phyloP scores from a whole-genome alignment of 2,888 invertebrate species.

The Lithophane ornitopus region DNA sequence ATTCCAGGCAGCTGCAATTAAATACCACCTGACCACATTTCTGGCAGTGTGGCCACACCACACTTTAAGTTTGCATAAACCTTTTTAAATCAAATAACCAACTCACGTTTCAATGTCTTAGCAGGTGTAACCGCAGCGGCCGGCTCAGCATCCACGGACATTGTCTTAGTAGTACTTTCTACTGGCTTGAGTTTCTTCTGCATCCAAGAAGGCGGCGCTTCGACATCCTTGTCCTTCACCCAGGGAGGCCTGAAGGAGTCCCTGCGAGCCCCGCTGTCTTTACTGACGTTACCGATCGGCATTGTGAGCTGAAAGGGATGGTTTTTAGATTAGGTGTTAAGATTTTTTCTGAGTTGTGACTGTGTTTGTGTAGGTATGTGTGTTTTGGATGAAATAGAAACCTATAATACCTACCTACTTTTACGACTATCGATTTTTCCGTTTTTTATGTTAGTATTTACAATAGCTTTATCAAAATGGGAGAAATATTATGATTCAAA shows the following conservation, averaged over 20 bases:
- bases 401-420: too few species aligned
- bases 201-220: conserved; percentile 92
- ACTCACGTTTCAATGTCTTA: conserved; percentile 85
- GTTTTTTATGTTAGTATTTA: too few species aligned
- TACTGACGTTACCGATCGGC: conserved; percentile 89
- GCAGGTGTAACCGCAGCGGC: conserved; percentile 66
- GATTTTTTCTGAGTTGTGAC: neutral
- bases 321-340: neutral
- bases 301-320: conserved; percentile 74
- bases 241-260: conserved; percentile 94
- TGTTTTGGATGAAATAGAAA: neutral
- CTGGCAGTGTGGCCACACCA: too few species aligned
- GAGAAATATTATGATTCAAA: too few species aligned
- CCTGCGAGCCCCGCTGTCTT: conserved; percentile 90
- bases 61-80: too few species aligned
- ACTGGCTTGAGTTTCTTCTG: conserved; percentile 89
- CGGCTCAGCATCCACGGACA: conserved; percentile 69
- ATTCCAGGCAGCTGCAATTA: too few species aligned
- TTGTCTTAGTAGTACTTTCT: conserved; percentile 73
- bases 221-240: conserved; percentile 92
- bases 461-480: too few species aligned
- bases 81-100: neutral
- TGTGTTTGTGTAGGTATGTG: neutral
- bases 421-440: too few species aligned
- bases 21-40: too few species aligned